A percentile compares a stretch with the other conserved stretches of the same genome.
These are phyloP conservation scores for Phoenicopterus ruber DNA, from an alignment of 2,113 vertebrate genomes.

Conservation along the genomic window DNA sequence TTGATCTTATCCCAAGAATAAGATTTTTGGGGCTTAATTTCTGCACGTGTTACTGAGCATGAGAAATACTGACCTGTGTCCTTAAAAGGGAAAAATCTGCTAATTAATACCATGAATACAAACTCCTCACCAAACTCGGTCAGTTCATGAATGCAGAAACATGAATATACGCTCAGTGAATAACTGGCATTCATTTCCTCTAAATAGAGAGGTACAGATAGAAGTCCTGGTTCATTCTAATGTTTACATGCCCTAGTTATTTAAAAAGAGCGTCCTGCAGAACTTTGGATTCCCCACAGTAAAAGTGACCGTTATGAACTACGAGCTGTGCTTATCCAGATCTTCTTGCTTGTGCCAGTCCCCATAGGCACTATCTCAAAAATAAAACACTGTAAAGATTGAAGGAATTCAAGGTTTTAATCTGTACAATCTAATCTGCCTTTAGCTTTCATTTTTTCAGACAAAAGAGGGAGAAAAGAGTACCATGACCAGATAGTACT, in stretches of 20 bases:
- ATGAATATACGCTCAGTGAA: constrained; percentile 20
- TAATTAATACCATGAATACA: constrained; percentile 18
- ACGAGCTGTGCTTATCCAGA: neutral
- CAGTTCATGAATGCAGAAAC: neutral
- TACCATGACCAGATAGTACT: neutral
- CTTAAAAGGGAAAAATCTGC: constrained; percentile 9
- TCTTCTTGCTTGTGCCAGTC: neutral
- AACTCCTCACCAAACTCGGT: neutral
- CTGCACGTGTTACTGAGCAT: neutral
- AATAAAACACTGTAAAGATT: neutral
- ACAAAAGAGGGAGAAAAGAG: neutral
- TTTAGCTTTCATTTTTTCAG: neutral
- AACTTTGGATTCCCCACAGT: constrained; percentile 37
- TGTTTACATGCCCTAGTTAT: constrained; percentile 66
- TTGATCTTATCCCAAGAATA: neutral
- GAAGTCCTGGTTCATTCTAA: constrained; percentile 6
- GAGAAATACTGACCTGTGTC: neutral
- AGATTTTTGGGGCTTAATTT: neutral
- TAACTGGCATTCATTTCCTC: constrained; percentile 58
- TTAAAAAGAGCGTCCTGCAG: constrained; percentile 30
- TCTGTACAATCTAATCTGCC: neutral
- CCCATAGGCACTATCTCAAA: neutral
- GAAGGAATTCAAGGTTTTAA: neutral
- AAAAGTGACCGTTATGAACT: constrained; percentile 12
- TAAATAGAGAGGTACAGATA: constrained; percentile 51